Evolutionary conservation across 2,113 vertebrate species (phyloP), one percentile per base, ranked within the genome.

Genomic region (Ciconia stormi): DNA sequence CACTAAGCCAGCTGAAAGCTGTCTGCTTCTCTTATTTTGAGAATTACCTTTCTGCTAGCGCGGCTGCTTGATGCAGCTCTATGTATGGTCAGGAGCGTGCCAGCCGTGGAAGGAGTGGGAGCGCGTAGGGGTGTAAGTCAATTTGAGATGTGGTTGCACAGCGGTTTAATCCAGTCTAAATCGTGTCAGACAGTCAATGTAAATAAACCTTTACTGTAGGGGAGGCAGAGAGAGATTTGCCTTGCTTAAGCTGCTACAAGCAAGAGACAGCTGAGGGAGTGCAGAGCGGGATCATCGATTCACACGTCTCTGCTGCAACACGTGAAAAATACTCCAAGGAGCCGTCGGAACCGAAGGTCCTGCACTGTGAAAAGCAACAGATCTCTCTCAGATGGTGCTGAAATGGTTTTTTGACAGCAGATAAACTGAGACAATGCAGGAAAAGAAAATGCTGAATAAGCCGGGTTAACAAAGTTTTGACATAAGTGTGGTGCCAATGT

Each of bases 131-230:
- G 16, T n/a, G 34, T 47, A 87, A 82, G 49, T 76, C 74, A 61
- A 5, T 56, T 69, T 67, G 92, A 82, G 78, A 70, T 94, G 74
- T 52, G 77, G 77, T 30, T 87, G 77, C 46, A 88, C 81, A 76
- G 70, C 0, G 3, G 82, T 91, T 90, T 80, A 90, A 91, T 88
- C 74, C 84, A 80, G 82, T 42, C 93, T 91, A 91, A 96, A 93
- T 94, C 10, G 44, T 95, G 82, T 91, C 85, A 86, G 92, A 47
- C 47, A 85, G 73, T 85, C 91, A 82, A 32, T 42, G 87, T 95
- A 96, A 96, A 97, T 80, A 96, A 96, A 93, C 66, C 62, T 95
- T 70, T 93, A 59, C 61, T 74, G 46, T 4, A 95, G 58, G 65
- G 76, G 73, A 95, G 71, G 46, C 10, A 15, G 46, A 40, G 87